Base-by-base conservation (phyloP, 2,113 vertebrate genomes). In the Sialia sialis region DNA sequence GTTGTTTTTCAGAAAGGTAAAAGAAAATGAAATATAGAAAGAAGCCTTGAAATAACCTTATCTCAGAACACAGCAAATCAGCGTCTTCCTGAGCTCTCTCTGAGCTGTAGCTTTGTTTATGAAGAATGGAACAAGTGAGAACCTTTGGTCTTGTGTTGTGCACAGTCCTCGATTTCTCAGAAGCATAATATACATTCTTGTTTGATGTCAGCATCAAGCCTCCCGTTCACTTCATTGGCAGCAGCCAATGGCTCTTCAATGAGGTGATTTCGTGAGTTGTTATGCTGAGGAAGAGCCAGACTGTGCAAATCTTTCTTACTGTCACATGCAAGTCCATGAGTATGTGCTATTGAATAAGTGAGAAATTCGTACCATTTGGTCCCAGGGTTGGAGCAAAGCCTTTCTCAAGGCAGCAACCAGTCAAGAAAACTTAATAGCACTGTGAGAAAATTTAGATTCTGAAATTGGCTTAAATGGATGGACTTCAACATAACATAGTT, bases 31-130 rank as follows among this genome's bases (percentile, higher is more conserved):
- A 95, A 74, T 63, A 23, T 16, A 70, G 73, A 92, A 76, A 83
- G 62, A 73, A 90, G 38, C 13, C 13, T 86, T 86, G 63, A 86
- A 84, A 89, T 81, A 81, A 70, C 32, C 32, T 70, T 36, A 43
- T n/a, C 34, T 84, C 64, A 67, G 18, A 77, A 67, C 3, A 4
- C 63, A 51, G 38, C 20, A 75, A 67, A 88, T 70, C 25, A 66
- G 25, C 74, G 18, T 43, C 39, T 78, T 88, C 41, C 54, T 15
- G 36, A 85, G 25, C 49, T 16, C 8, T 64, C n/a, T 92, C 67
- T 82, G 85, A 87, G 58, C 25, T 49, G 39, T 8, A 74, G 30
- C 43, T 41, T 38, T 93, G 75, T 92, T 97, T 94, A 94, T 81
- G 83, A 90, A 94, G 59, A 74, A 81, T 54, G 81, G 78, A 81